These are phyloP conservation scores for Toxotes jaculatrix DNA, from an alignment of 2,113 vertebrate species.

Conservation along the genomic window DNA sequence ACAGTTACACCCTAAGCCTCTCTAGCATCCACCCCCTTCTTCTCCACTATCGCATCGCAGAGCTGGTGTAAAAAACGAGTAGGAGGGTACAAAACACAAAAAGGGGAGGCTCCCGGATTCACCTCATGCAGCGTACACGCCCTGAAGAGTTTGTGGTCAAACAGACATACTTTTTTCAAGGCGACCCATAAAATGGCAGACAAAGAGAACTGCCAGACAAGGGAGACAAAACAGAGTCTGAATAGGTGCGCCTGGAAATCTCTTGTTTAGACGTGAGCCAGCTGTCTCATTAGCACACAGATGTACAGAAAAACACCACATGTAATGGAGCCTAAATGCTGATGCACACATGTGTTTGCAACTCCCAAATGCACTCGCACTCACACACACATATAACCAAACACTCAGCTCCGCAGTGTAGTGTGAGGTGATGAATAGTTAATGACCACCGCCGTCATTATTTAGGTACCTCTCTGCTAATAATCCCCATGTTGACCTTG, in stretches of 20 bases:
- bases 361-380: conserved; percentile 10
- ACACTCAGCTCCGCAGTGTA: conserved; percentile 23
- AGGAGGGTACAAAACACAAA: conserved; percentile 37
- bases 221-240: conserved; percentile 25
- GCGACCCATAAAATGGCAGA: conserved; percentile 9
- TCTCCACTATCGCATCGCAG: background rate
- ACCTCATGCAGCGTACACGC: conserved; percentile 46
- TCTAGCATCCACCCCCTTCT: conserved; percentile 32
- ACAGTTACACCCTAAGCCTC: conserved; percentile 71
- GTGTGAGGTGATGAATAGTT: conserved; percentile 78
- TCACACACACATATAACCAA: conserved; percentile 2
- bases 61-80: conserved; percentile 33
- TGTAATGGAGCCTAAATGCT: conserved; percentile 9
- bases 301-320: conserved; percentile 18
- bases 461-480: conserved; percentile 42
- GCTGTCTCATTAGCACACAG: conserved; percentile 30
- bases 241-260: conserved; percentile 15
- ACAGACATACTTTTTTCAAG: conserved; percentile 42
- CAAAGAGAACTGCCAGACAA: conserved; percentile 34
- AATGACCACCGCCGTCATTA: conserved; percentile 72
- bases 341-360: conserved; percentile 36
- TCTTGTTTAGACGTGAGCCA: conserved; percentile 21
- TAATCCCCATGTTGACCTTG: conserved; percentile 76
- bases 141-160: conserved; percentile 55
- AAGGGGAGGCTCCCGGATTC: conserved; percentile 46